A percentile compares a stretch with the other conserved stretches of the same genome.
Evolutionary conservation across 2,113 vertebrate genomes (phyloP).

Genomic region (Xyrauchen texanus): DNA sequence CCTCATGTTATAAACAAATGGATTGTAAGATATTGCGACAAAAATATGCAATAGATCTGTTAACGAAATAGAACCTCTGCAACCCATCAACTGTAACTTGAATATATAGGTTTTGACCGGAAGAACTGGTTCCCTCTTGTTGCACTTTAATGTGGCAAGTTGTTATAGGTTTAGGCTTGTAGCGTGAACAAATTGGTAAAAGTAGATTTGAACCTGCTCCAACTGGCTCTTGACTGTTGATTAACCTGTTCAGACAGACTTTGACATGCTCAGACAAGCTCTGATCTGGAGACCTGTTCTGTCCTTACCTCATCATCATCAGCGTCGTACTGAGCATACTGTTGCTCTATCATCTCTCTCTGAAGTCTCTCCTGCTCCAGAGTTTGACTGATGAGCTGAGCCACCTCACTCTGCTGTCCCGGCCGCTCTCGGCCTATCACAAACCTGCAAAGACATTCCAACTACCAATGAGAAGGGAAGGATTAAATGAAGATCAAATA

Average conservation of each 20-base stretch:
- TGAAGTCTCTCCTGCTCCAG: slow-evolving; percentile 94
- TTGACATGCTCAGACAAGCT: slow-evolving; percentile 16
- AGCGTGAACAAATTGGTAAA: not conserved
- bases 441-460: slow-evolving; percentile 79
- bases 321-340: slow-evolving; percentile 94
- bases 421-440: slow-evolving; percentile 95
- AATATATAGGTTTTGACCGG: not conserved
- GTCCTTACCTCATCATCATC: slow-evolving; percentile 92
- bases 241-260: slow-evolving; percentile 3
- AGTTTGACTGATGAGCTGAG: slow-evolving; percentile 95
- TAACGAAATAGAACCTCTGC: too few species aligned
- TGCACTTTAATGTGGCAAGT: not conserved
- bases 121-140: not conserved
- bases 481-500: not conserved
- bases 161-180: slow-evolving; percentile 27
- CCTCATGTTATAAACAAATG: too few species aligned
- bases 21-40: too few species aligned
- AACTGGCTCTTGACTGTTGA: not conserved
- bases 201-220: slow-evolving; percentile 29
- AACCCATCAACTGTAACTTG: not conserved
- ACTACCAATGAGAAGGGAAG: not conserved
- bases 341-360: slow-evolving; percentile 93
- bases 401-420: slow-evolving; percentile 96
- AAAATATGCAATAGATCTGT: too few species aligned
- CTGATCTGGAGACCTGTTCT: not conserved